Base-by-base conservation (phyloP, 2,113 vertebrate genomes). In the Peromyscus maniculatus region DNA sequence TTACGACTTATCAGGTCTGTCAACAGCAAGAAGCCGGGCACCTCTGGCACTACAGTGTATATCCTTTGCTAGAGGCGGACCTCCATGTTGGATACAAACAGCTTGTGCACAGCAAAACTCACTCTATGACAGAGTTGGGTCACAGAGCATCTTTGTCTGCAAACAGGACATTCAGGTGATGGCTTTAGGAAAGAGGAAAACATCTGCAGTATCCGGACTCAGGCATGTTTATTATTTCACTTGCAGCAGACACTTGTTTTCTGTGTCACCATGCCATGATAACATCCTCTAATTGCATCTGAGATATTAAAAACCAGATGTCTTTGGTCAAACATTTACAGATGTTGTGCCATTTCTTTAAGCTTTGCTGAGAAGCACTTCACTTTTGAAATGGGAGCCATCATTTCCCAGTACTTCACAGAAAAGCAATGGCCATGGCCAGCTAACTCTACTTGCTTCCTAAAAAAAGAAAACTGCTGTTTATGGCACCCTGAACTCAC, bases 151-250 rank as follows among this genome's bases (percentile, higher is more conserved):
- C n/a, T 55, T 55, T 52, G 36, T 46, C 46, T n/a, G 26, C 46
- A 87, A 69, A n/a, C 4, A 78, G 7, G 26, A 39, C 21, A 80
- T 12, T 28, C 26, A 62, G n/a, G 13, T 28, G 87, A n/a, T 36
- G 31, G 31, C 0, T 33, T 28, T 0, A 12, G 43, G 24, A 17
- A 15, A 16, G 33, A 57, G 8, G 31, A 6, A 1, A 12, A 7
- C 31, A 43, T 28, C n/a, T 31, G 28, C 57, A 4, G 26, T n/a
- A 21, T 88, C 69, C 19, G 39, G 16, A 49, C 90, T 92, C 69
- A 83, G 78, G 52, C 3, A 3, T 39, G n/a, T 62, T 86, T 93
- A 93, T 15, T 66, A n/a, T 49, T 62, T 75, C 22, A 22, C 33
- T 89, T 49, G 39, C 21, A 52, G 33, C 6, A 89, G 16, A 95